Base-by-base conservation (phyloP, 2,888 invertebrate genomes). In the Stenoptilia bipunctidactyla region DNA sequence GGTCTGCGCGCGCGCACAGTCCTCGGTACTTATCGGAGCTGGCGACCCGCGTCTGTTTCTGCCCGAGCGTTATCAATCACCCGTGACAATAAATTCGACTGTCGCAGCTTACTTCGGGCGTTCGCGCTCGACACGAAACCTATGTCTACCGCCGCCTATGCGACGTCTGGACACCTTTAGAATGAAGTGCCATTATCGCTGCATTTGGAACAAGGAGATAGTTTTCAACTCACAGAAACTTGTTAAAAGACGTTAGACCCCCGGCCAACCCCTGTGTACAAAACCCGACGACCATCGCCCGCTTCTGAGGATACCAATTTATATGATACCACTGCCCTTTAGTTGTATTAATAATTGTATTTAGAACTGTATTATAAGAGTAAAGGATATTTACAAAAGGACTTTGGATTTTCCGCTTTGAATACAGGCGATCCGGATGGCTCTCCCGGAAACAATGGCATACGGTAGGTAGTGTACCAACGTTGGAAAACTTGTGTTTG, bases 201-300 rank as follows among this genome's bases (percentile, higher is more conserved):
- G 92, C 89, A 92, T 92, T 86, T 94, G 94, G 94, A 94, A 93
- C 85, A 90, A 92, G 85, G 93, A 94, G 86, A 94, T 94, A 80
- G 92, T 94, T 83, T 90, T 94, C 86, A 94, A 94, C 86, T 94
- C 94, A 75, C 93, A 94, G 77, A 94, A 94, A 86, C 87, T 94
- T 68, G 94, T 94, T 62, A 94, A 94, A 85, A 92, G 94, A 93
- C 94, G 94, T 88, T 92, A 93, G 92, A 74, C 55, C 50, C 49
- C 45, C 46, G 53, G 49, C 52, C 44, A 49, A 56, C 47, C 50
- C 44, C 53, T n/a, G 60, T 61, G 68, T 63, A 61, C 56, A 60
- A 55, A 59, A 50, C 48, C 58, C 76, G 72, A 79, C 80, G 76
- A 80, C 75, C 64, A 66, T 56, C 51, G 79, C 79, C 67, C 61